Evolutionary conservation across 2,113 vertebrate genomes (phyloP).

Genomic region (Columbina picui): DNA sequence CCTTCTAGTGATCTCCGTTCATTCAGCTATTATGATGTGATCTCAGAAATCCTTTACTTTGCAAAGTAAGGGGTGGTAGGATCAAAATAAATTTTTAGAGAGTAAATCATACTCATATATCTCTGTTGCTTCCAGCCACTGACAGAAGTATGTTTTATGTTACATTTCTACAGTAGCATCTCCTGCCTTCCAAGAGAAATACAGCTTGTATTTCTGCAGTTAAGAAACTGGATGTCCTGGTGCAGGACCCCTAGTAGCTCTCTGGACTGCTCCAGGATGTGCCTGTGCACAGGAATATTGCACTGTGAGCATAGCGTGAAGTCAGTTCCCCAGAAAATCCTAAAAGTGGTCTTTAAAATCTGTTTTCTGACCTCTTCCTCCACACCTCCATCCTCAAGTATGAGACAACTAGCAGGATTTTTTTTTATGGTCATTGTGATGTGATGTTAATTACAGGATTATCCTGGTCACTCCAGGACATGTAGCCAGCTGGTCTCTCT

Average conservation of each 20-base stretch:
- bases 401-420: neutral
- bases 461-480: neutral
- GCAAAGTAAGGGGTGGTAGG: neutral
- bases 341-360: neutral
- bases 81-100: neutral
- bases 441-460: conserved; percentile 8
- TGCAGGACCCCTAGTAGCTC: neutral
- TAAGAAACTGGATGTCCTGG: neutral
- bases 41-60: neutral
- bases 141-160: neutral
- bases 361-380: neutral
- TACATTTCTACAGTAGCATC: neutral
- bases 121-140: neutral
- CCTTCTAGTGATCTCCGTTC: neutral
- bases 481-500: neutral
- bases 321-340: neutral
- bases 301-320: neutral
- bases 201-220: neutral
- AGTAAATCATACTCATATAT: neutral
- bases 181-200: neutral
- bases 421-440: neutral
- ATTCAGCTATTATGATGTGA: neutral
- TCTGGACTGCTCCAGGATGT: fast-evolving
- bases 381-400: neutral
- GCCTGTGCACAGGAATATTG: neutral